Conservation (phyloP, 1,140 invertebrate species). For the Zaprionus davidi region DNA sequence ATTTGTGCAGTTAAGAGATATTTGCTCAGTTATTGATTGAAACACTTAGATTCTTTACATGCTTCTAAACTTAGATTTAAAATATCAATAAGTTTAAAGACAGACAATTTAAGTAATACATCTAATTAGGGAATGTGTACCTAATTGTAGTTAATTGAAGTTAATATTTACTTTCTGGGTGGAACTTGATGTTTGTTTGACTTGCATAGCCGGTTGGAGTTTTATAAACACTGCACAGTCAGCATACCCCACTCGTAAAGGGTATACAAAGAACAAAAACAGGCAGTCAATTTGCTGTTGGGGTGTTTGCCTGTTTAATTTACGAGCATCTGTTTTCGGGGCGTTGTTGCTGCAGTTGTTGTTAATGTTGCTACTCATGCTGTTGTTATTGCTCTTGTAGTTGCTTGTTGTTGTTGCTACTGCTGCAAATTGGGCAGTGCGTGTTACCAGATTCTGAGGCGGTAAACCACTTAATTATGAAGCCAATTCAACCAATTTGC, state of each 20-base stretch:
- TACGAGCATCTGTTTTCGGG: conserved; percentile 59
- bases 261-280: conserved; percentile 20
- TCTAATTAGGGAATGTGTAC: too few species aligned
- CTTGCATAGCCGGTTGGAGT: too few species aligned
- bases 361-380: neutral
- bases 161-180: too few species aligned
- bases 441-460: conserved; percentile 17
- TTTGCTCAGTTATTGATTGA: too few species aligned
- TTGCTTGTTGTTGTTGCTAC: conserved; percentile 22
- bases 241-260: neutral
- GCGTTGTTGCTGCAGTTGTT: conserved; percentile 49
- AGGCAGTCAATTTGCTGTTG: conserved; percentile 17
- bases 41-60: too few species aligned
- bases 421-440: conserved; percentile 34
- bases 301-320: conserved; percentile 57
- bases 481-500: conserved; percentile 58
- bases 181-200: too few species aligned
- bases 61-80: too few species aligned
- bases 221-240: neutral
- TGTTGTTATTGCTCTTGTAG: neutral
- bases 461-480: conserved; percentile 72
- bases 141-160: too few species aligned
- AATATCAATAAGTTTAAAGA: too few species aligned
- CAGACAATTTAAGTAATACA: too few species aligned
- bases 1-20: too few species aligned